Conservation (phyloP, 2,888 invertebrate genomes). For the Callinectes sapidus region DNA sequence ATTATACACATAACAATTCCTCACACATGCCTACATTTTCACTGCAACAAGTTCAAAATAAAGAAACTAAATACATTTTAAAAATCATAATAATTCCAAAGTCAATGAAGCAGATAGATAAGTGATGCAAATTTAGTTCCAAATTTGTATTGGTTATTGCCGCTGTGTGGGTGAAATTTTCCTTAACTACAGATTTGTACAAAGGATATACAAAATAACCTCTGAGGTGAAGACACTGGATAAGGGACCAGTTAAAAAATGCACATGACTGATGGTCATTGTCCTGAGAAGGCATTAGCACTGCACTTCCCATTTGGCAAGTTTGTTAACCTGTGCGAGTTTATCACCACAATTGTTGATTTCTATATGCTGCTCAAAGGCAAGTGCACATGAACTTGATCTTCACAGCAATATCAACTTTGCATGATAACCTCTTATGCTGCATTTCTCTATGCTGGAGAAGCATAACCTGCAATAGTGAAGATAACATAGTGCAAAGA, state of each 20-base stretch:
- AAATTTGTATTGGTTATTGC: conserved; percentile 36
- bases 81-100: background rate
- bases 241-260: conserved; percentile 52
- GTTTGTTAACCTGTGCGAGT: conserved; percentile 20
- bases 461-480: background rate
- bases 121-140: conserved; percentile 20
- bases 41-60: background rate
- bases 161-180: conserved; percentile 48
- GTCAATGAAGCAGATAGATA: conserved; percentile 38
- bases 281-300: background rate
- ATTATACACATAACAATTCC: background rate
- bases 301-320: conserved; percentile 49
- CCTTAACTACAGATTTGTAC: conserved; percentile 56
- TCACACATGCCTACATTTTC: conserved; percentile 12
- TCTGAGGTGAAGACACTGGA: conserved; percentile 63
- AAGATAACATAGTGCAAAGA: background rate
- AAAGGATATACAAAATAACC: conserved; percentile 65
- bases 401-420: conserved; percentile 3
- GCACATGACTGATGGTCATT: conserved; percentile 41
- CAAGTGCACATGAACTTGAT: conserved; percentile 9
- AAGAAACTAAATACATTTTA: background rate
- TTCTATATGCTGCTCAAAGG: background rate
- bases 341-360: conserved; percentile 28
- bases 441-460: conserved; percentile 18
- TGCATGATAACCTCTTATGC: conserved; percentile 1